These are phyloP conservation scores for Crambe crambe DNA, from an alignment of 37 sponge, comb jelly and placozoan genomes.

Conservation along the genomic window DNA sequence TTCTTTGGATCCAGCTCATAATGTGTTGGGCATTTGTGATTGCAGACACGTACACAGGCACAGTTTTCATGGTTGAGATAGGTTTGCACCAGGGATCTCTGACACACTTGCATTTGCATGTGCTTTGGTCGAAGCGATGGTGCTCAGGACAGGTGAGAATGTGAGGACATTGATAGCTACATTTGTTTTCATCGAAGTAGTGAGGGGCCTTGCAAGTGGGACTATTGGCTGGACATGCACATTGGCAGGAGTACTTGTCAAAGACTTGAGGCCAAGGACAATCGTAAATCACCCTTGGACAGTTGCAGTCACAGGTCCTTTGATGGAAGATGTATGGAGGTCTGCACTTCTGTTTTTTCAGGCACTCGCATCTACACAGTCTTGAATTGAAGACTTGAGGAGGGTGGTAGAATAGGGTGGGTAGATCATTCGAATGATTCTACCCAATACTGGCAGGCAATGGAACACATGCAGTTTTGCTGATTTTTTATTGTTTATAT, in stretches of 20 bases:
- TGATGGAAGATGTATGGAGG: background rate
- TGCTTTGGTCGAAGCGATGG: slow-evolving; percentile 1
- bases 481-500: too few relatives aligned
- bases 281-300: background rate
- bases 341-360: background rate
- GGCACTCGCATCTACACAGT: background rate
- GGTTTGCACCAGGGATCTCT: background rate
- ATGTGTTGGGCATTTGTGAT: slow-evolving; percentile 4
- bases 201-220: background rate
- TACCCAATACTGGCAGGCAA: too few relatives aligned
- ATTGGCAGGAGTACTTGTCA: slow-evolving; percentile 21
- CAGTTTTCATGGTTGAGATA: background rate
- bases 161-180: slow-evolving; percentile 31
- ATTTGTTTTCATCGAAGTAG: slow-evolving; percentile 10
- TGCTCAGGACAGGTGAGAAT: background rate
- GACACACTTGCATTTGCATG: slow-evolving; percentile 17
- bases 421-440: too few relatives aligned
- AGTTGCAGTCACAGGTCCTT: background rate
- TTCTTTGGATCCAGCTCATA: slow-evolving; percentile 28
- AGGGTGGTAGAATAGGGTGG: background rate
- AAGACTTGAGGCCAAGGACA: slow-evolving; percentile 7
- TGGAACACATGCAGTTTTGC: too few relatives aligned
- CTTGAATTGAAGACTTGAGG: background rate
- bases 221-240: background rate
- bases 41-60: slow-evolving; percentile 22